phyloP scores from a whole-genome alignment of 2,797 vertebrate genomes.

The Okamejei kenojei region DNA sequence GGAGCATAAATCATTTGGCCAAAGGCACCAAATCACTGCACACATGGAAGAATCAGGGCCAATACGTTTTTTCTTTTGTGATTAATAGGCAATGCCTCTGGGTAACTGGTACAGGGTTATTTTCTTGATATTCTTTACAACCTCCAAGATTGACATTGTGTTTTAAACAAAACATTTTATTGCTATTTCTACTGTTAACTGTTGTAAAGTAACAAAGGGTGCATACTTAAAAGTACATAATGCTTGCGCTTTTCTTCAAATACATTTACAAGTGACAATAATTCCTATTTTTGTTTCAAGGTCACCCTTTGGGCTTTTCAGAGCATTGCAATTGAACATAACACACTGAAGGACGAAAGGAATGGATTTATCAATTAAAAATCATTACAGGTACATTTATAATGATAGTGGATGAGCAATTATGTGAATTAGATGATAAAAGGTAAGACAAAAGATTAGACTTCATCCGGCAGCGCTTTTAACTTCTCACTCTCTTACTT shows the following conservation, averaged over 20 bases:
- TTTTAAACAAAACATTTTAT: neutral
- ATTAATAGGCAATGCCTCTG: neutral
- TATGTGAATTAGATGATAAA: neutral
- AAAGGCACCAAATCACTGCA: neutral
- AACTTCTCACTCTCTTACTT: neutral
- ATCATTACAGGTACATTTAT: neutral
- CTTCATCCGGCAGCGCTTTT: neutral
- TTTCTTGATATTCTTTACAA: neutral
- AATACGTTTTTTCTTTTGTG: neutral
- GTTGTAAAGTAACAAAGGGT: neutral
- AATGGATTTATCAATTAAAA: neutral
- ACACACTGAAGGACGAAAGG: neutral
- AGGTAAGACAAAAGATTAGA: neutral
- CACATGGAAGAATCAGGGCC: neutral
- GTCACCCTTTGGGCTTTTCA: neutral
- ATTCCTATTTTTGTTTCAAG: neutral
- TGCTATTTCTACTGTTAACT: neutral
- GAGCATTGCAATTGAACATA: neutral
- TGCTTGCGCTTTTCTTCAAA: neutral
- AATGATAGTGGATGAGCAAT: neutral
- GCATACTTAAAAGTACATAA: too few relatives aligned
- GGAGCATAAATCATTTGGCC: neutral
- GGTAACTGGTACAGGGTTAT: neutral
- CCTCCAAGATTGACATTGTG: neutral
- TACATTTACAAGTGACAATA: neutral